Percentiles rank a stretch among this genome's conserved stretches.
Evolutionary conservation across 2,113 vertebrate genomes (phyloP).

Genomic region (Sakesphorus luctuosus): DNA sequence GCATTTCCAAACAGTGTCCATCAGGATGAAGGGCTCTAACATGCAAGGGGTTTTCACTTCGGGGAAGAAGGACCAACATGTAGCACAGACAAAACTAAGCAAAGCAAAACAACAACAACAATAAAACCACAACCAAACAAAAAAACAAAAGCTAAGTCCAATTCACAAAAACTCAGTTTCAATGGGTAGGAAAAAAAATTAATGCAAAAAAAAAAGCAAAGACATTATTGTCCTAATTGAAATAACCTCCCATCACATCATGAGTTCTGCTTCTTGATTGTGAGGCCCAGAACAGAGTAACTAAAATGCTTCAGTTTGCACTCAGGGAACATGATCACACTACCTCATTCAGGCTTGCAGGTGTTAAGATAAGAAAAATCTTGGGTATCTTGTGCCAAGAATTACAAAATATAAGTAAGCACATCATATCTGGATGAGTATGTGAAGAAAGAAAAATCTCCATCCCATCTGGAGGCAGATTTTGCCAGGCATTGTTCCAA

Average conservation of each 20-base stretch:
- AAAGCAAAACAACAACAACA: background rate
- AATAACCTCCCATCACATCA: background rate
- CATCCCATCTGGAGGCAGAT: background rate
- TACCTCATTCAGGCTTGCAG: background rate
- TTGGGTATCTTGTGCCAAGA: background rate
- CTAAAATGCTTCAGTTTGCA: background rate
- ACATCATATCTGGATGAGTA: background rate
- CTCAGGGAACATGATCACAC: background rate
- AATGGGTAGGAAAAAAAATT: background rate
- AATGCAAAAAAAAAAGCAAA: background rate
- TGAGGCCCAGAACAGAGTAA: background rate
- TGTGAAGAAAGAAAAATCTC: background rate
- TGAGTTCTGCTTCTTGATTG: background rate
- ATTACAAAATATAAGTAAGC: background rate
- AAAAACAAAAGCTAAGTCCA: background rate
- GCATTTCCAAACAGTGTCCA: background rate
- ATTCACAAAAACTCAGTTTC: background rate
- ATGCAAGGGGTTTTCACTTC: background rate
- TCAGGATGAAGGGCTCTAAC: background rate
- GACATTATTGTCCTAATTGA: background rate
- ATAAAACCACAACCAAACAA: background rate
- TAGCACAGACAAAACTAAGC: background rate
- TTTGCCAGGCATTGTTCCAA: background rate
- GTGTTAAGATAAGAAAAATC: conserved; percentile 6
- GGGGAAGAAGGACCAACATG: background rate